Evolutionary conservation across 2,113 vertebrate genomes (phyloP).

Genomic region (Leucoraja erinaceus): DNA sequence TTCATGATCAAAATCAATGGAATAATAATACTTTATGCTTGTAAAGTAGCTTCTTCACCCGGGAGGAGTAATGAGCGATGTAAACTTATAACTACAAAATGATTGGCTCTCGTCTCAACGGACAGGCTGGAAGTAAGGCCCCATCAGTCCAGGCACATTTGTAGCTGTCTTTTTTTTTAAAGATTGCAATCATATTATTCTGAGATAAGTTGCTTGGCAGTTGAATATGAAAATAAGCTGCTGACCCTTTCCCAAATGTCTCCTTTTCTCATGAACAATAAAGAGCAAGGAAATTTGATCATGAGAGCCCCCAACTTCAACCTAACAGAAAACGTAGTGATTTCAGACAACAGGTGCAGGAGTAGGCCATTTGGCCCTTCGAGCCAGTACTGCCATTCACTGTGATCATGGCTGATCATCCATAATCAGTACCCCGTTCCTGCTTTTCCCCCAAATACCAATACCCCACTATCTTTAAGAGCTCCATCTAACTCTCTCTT

Average conservation of each 20-base stretch:
- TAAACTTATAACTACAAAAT: constrained; percentile 23
- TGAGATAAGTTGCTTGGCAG: neutral
- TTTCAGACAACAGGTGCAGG: too few species aligned
- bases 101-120: constrained; percentile 13
- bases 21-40: constrained; percentile 67
- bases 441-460: too few species aligned
- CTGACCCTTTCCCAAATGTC: neutral
- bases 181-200: constrained; percentile 28
- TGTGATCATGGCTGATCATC: too few species aligned
- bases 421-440: too few species aligned
- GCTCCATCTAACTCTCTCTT: too few species aligned
- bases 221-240: neutral
- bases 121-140: neutral
- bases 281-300: neutral
- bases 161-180: constrained; percentile 12
- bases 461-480: too few species aligned
- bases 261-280: neutral
- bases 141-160: constrained; percentile 9
- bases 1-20: constrained; percentile 70
- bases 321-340: neutral
- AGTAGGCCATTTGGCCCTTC: too few species aligned
- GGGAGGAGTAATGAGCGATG: constrained; percentile 34
- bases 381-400: too few species aligned
- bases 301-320: neutral
- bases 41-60: constrained; percentile 51